Conservation (phyloP, 2,113 vertebrate species). For the Corvus moneduloides region DNA sequence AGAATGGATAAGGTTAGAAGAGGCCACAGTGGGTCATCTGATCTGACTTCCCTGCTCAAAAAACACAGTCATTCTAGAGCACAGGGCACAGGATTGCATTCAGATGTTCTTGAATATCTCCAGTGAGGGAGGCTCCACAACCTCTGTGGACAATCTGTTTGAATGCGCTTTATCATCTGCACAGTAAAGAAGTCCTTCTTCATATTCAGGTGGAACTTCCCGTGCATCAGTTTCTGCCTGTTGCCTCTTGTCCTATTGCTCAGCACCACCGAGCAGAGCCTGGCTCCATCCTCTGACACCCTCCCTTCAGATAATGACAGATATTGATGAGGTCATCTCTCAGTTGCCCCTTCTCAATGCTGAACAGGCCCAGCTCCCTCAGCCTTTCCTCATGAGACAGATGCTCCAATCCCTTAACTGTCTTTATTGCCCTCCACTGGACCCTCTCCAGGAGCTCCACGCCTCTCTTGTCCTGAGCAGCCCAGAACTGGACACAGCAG, state of each 20-base stretch:
- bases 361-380: neutral
- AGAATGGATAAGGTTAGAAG: neutral
- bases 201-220: rapidly evolving
- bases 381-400: rapidly evolving
- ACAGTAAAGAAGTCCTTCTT: neutral
- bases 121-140: neutral
- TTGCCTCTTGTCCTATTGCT: neutral
- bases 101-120: neutral
- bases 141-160: neutral
- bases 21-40: neutral
- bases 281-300: neutral
- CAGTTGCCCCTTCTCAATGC: rapidly evolving
- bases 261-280: neutral
- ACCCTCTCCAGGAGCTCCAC: neutral
- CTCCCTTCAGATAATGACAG: neutral
- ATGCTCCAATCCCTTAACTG: rapidly evolving
- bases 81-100: neutral
- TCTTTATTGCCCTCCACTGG: rapidly evolving
- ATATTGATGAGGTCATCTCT: rapidly evolving
- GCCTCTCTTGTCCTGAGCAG: neutral
- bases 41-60: neutral
- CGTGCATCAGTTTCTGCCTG: rapidly evolving
- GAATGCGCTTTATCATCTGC: rapidly evolving
- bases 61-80: neutral
- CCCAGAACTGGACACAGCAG: neutral